Evolutionary conservation across 2,113 vertebrate genomes (phyloP), one percentile per base, ranked within the genome.

Genomic region (Talpa occidentalis): DNA sequence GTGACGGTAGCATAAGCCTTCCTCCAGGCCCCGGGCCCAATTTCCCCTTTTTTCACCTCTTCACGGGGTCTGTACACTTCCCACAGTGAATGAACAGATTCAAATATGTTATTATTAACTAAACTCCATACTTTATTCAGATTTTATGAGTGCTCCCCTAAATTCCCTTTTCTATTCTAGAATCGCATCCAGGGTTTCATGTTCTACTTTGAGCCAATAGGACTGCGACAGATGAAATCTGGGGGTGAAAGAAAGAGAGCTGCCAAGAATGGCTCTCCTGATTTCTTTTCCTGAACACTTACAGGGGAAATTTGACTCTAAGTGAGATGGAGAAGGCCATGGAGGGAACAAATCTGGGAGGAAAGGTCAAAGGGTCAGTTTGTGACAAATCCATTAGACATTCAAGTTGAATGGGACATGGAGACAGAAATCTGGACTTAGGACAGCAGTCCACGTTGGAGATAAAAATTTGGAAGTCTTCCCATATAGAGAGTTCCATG

Each of bases 21-120:
- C 66, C 47, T 19, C 9, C 16, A 26, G 56, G 10, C 3, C 32
- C 16, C 10, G 1, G 0, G 15, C 37, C 2, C 22, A 21, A 5
- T 44, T 83, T 47, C 28, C 4, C 22, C 4, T 22, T 35, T 56
- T 64, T 35, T 60, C n/a, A 24, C 28, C 56, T 42, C 69, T 37
- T 49, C 3, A 1, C 44, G 11, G 16, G 26, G 44, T 24, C 21
- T 32, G 16, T 26, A 32, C 16, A 78, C 7, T 67, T 64, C 40
- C 52, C n/a, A 59, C 14, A 40, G 64, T 52, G 30, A 54, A 24
- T 56, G 49, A 94, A 76, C 30, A 15, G n/a, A 30, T 19, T 15
- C 35, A 30, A 40, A 70, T 56, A 42, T 28, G 24, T 44, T 60
- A 10, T 37, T 73, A 60, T 60, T 66, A 81, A 72, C 35, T 62